Base-by-base conservation (phyloP, 2,113 vertebrate genomes). In the Psittacara wagleri region DNA sequence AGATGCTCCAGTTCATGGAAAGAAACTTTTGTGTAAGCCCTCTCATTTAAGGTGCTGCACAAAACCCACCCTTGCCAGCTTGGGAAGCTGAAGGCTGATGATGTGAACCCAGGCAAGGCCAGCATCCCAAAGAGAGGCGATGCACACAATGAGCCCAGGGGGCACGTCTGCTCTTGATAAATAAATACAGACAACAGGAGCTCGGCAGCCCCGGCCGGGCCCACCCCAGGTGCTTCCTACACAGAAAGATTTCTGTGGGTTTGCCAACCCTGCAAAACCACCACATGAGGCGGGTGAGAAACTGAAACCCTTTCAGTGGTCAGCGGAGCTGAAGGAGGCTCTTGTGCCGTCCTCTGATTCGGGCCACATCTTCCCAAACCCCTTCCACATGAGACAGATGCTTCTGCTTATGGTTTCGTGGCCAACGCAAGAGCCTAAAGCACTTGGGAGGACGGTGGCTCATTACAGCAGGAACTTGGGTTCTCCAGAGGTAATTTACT, bases 211-310 rank as follows among this genome's bases (percentile, higher is more conserved):
- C 43, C 0, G 2, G 79, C 22, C 54, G 75, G 61, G 64, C 73
- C 35, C 68, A 63, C 7, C 55, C 64, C 69, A 68, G 66, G 44
- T 37, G 61, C 91, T 25, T 90, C 67, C 54, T 20, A 11, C 59
- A 94, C 85, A 90, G 82, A 76, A 86, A 69, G 37, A 48, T 62
- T 94, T 95, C 20, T 96, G 80, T 94, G 94, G 81, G 51, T 84
- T 96, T 94, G 94, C 91, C 93, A 97, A 84, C 64, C 88, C 18
- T 94, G 86, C 86, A 75, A 97, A 96, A 95, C 94, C 92, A 89
- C 80, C 0, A 11, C 3, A 1, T 48, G 29, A 16, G 19, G 73
- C 4, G 14, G 64, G 66, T 33, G 69, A 94, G 94, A 72, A 97
- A 39, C 76, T 81, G 88, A 93, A 95, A 82, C 51, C 83, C 81